Percentiles rank a stretch among this genome's conserved stretches.
Conservation (phyloP, 2,113 vertebrate genomes). For the Platysteira castanea region DNA sequence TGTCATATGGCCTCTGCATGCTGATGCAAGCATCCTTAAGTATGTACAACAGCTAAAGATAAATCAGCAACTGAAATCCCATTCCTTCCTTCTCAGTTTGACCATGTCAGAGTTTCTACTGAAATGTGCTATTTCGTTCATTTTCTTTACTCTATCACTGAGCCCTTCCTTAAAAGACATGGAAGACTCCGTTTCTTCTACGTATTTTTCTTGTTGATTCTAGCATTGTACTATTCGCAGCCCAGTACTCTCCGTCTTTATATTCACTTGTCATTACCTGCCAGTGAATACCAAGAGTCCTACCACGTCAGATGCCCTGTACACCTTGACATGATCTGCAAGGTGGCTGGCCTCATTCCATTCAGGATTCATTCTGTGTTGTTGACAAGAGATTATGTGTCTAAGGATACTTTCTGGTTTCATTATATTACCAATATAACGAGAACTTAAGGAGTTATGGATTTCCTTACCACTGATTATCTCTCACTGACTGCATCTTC, state of each 20-base stretch:
- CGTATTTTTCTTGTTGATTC: not conserved
- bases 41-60: not conserved
- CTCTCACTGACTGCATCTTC: not conserved
- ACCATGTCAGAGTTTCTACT: not conserved
- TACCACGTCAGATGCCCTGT: not conserved
- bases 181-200: not conserved
- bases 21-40: not conserved
- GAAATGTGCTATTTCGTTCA: not conserved
- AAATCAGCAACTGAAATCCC: not conserved
- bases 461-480: not conserved
- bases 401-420: not conserved
- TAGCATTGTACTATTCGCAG: not conserved
- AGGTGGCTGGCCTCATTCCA: not conserved
- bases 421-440: not conserved
- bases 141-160: not conserved
- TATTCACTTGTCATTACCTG: not conserved
- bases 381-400: not conserved
- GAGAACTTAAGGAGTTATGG: not conserved
- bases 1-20: not conserved
- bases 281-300: rapidly evolving
- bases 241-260: not conserved
- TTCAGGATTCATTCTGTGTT: not conserved
- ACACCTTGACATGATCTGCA: not conserved
- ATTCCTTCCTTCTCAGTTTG: not conserved
- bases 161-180: not conserved